Evolutionary conservation across 1,140 invertebrate genomes (phyloP).

Genomic region (Alviniconcha marisindica): DNA sequence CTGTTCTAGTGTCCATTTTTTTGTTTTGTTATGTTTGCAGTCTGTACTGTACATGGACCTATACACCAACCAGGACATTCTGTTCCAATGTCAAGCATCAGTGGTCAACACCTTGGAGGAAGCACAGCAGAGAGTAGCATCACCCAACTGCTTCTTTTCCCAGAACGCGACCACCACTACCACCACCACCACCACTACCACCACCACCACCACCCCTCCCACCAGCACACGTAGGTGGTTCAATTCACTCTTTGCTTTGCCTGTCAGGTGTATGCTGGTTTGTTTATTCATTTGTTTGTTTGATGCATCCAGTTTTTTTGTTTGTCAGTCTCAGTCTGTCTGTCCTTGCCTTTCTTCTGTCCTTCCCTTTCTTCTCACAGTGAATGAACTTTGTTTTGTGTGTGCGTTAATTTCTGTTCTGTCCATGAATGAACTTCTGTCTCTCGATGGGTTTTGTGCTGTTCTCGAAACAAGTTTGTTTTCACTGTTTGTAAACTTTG

Average conservation of each 20-base stretch:
- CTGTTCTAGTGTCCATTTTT: not conserved
- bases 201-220: not conserved
- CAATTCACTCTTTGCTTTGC: too few relatives aligned
- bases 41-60: conserved; percentile 23
- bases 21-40: conserved; percentile 6
- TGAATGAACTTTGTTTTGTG: too few relatives aligned
- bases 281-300: not conserved
- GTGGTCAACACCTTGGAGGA: conserved; percentile 6
- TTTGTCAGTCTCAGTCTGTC: too few relatives aligned
- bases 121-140: not conserved
- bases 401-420: too few relatives aligned
- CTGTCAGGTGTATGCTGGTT: not conserved
- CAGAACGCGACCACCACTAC: not conserved
- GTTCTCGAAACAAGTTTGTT: too few relatives aligned
- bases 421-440: too few relatives aligned
- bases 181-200: not conserved
- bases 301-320: not conserved
- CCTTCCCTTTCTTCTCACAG: too few relatives aligned
- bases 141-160: conserved; percentile 9
- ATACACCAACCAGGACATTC: not conserved
- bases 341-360: too few relatives aligned
- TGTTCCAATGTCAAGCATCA: conserved; percentile 21
- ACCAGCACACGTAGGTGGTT: conserved; percentile 7
- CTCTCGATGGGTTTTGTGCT: too few relatives aligned
- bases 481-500: too few relatives aligned